phyloP scores from a whole-genome alignment of 2,888 invertebrate genomes.

The Scaeva pyrastri region DNA sequence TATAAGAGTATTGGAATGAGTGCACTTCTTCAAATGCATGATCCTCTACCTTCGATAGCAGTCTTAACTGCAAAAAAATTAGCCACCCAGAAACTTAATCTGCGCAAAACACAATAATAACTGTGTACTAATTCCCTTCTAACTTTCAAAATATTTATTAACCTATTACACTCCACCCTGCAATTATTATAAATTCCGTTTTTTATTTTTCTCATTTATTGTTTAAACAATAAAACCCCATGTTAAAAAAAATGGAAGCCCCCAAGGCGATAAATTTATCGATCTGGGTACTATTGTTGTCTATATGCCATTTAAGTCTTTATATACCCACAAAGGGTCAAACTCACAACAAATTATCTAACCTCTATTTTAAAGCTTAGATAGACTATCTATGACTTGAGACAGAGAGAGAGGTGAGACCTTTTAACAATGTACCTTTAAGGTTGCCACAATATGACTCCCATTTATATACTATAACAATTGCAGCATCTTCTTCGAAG shows the following conservation, averaged over 20 bases:
- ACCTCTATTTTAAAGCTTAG: conserved; percentile 20
- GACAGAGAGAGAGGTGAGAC: background rate
- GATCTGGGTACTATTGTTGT: conserved; percentile 60
- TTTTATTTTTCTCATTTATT: background rate
- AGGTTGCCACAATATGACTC: background rate
- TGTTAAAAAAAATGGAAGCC: background rate
- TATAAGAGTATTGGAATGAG: too few relatives aligned
- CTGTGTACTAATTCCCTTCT: conserved; percentile 17
- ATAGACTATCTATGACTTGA: background rate
- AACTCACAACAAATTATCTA: conserved; percentile 28
- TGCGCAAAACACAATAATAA: background rate
- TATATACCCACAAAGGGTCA: conserved; percentile 7
- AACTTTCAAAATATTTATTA: conserved; percentile 27
- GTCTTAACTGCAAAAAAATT: too few relatives aligned
- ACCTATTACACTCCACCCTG: conserved; percentile 16
- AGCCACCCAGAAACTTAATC: background rate
- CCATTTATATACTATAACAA: conserved; percentile 34
- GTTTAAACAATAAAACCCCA: conserved; percentile 1
- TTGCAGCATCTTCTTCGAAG: conserved; percentile 17
- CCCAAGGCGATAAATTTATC: conserved; percentile 55
- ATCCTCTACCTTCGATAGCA: too few relatives aligned
- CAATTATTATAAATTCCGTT: conserved; percentile 14
- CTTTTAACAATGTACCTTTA: background rate
- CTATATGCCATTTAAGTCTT: conserved; percentile 58
- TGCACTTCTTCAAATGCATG: too few relatives aligned